Conservation (phyloP, 2,888 invertebrate genomes). For the Drosophila planitibia region DNA sequence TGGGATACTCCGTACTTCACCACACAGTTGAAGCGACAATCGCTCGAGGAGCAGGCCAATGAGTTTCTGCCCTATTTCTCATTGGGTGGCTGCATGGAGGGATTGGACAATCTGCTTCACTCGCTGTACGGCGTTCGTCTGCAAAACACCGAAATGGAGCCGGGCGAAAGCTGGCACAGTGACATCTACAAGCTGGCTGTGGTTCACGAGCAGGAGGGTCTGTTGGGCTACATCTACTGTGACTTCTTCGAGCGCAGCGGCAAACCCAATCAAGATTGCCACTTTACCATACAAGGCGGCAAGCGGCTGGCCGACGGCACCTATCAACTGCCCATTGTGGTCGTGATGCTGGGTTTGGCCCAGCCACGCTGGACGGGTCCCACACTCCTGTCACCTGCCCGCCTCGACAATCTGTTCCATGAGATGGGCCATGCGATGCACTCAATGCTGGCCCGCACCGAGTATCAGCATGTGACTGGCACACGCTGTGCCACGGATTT, state of each 20-base stretch:
- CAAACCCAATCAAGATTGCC: constrained; percentile 99
- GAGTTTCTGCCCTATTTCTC: constrained; percentile 95
- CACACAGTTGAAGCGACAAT: constrained; percentile 89
- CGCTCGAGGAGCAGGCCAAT: constrained; percentile 89
- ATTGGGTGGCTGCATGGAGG: constrained; percentile 98
- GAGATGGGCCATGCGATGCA: constrained; percentile 99
- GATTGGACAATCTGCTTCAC: constrained; percentile 94
- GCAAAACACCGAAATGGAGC: constrained; percentile 89
- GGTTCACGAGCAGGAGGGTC: constrained; percentile 91
- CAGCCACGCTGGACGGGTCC: constrained; percentile 91
- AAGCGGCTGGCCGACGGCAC: constrained; percentile 90
- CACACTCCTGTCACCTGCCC: constrained; percentile 92
- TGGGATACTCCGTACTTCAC: constrained; percentile 97
- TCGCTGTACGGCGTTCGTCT: constrained; percentile 93
- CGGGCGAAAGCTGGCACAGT: constrained; percentile 94
- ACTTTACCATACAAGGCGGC: constrained; percentile 99
- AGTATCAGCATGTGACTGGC: constrained; percentile 98
- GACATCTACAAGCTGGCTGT: constrained; percentile 98
- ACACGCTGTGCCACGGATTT: constrained; percentile 99
- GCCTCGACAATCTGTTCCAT: constrained; percentile 98
- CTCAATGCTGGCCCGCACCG: constrained; percentile 98
- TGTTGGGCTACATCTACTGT: constrained; percentile 97
- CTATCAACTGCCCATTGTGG: constrained; percentile 97
- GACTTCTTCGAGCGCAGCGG: constrained; percentile 96
- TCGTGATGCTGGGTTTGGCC: constrained; percentile 95